These are phyloP conservation scores for Dermochelys coriacea DNA, from an alignment of 2,797 vertebrate species.

Conservation along the genomic window DNA sequence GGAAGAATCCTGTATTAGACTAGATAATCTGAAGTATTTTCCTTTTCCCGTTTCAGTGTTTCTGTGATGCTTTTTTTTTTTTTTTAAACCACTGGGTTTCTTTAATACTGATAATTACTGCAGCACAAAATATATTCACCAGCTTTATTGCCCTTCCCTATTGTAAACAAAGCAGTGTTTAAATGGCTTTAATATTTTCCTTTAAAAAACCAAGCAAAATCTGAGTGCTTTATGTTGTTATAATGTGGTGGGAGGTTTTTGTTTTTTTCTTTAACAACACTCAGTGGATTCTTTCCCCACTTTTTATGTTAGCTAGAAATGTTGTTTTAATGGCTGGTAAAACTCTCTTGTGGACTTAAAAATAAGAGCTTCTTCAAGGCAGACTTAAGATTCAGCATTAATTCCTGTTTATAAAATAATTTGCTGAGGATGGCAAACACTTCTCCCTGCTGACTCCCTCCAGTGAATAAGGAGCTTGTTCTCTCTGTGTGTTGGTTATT, in stretches of 20 bases:
- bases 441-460: slow-evolving; percentile 62
- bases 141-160: not conserved
- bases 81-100: slow-evolving; percentile 57
- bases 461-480: slow-evolving; percentile 73
- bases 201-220: not conserved
- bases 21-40: slow-evolving; percentile 21
- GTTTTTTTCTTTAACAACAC: slow-evolving; percentile 44
- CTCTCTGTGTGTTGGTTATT: slow-evolving; percentile 52
- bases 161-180: slow-evolving; percentile 48
- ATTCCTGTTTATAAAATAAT: slow-evolving; percentile 72
- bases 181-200: slow-evolving; percentile 47
- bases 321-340: slow-evolving; percentile 58
- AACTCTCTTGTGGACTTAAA: slow-evolving; percentile 54
- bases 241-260: not conserved
- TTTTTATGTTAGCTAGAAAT: slow-evolving; percentile 56
- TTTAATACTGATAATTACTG: slow-evolving; percentile 57
- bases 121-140: not conserved
- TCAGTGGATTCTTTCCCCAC: slow-evolving; percentile 31
- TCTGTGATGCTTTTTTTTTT: slow-evolving; percentile 62
- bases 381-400: slow-evolving; percentile 45
- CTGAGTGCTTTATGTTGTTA: not conserved
- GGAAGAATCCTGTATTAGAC: not conserved
- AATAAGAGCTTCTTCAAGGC: slow-evolving; percentile 62
- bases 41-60: slow-evolving; percentile 9
- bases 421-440: slow-evolving; percentile 67